Conservation (phyloP, 1,140 invertebrate genomes). For the Dysdera silvatica region DNA sequence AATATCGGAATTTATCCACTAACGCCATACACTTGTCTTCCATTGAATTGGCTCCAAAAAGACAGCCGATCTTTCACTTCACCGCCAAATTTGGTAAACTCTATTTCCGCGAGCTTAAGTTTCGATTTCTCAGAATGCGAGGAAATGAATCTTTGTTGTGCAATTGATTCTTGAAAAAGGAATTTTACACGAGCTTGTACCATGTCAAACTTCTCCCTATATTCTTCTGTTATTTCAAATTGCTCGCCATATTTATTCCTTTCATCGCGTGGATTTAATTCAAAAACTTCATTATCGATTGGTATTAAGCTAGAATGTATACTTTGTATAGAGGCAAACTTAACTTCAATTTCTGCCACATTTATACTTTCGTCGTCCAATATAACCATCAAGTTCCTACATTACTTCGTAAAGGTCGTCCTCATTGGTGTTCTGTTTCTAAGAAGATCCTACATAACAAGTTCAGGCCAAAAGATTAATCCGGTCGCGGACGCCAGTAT, state of each 20-base stretch:
- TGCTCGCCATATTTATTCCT: not conserved
- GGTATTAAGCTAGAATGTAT: not conserved
- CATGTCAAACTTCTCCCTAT: not conserved
- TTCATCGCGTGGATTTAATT: rapidly evolving
- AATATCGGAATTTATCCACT: slow-evolving; percentile 11
- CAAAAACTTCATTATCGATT: not conserved
- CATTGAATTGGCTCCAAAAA: not conserved
- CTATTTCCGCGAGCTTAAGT: not conserved
- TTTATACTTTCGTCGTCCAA: too few species aligned
- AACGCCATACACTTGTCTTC: not conserved
- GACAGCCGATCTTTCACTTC: not conserved
- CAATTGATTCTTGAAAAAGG: not conserved
- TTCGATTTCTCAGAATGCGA: not conserved
- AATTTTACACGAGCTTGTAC: not conserved
- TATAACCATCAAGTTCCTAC: too few species aligned
- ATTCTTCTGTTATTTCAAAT: not conserved
- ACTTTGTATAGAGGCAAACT: not conserved
- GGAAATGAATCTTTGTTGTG: not conserved
- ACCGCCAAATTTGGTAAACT: not conserved
- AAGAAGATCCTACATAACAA: too few species aligned
- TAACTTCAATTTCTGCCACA: not conserved
- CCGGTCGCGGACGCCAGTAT: too few species aligned
- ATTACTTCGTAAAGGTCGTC: too few species aligned
- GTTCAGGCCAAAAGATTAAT: too few species aligned
- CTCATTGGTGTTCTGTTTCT: too few species aligned